Evolutionary conservation across 2,113 vertebrate genomes (phyloP).

Genomic region (Irena cyanogastra): DNA sequence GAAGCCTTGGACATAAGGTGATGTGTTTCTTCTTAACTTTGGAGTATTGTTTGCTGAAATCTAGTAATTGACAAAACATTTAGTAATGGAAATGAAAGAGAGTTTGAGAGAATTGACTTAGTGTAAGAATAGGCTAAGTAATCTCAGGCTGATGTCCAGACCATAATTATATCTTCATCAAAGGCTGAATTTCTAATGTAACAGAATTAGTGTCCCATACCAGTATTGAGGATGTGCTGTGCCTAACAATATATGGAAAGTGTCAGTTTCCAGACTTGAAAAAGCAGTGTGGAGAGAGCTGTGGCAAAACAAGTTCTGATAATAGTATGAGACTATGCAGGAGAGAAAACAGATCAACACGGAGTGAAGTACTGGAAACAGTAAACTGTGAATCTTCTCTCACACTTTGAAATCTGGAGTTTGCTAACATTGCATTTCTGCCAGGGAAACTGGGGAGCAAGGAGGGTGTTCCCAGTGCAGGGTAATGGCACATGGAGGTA

Average conservation of each 20-base stretch:
- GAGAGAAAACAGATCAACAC: not conserved
- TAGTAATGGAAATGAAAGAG: not conserved
- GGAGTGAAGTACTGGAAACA: not conserved
- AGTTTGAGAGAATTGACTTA: not conserved
- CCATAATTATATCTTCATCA: not conserved
- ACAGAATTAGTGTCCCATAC: not conserved
- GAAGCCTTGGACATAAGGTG: not conserved
- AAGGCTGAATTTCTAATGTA: not conserved
- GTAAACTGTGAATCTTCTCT: not conserved
- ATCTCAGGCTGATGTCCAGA: not conserved
- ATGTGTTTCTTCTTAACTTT: not conserved
- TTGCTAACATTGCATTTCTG: not conserved
- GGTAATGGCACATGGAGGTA: not conserved
- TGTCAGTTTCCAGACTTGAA: not conserved
- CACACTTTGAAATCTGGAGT: not conserved
- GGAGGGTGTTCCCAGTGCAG: not conserved
- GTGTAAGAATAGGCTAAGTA: not conserved
- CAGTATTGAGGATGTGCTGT: not conserved
- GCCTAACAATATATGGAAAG: not conserved
- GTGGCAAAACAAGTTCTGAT: not conserved
- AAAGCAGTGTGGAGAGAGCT: not conserved
- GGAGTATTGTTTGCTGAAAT: not conserved
- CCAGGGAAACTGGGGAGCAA: not conserved
- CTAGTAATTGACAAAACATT: not conserved
- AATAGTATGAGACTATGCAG: not conserved